These are phyloP conservation scores for Austrofundulus limnaeus DNA, from an alignment of 2,113 vertebrate species.

Conservation along the genomic window DNA sequence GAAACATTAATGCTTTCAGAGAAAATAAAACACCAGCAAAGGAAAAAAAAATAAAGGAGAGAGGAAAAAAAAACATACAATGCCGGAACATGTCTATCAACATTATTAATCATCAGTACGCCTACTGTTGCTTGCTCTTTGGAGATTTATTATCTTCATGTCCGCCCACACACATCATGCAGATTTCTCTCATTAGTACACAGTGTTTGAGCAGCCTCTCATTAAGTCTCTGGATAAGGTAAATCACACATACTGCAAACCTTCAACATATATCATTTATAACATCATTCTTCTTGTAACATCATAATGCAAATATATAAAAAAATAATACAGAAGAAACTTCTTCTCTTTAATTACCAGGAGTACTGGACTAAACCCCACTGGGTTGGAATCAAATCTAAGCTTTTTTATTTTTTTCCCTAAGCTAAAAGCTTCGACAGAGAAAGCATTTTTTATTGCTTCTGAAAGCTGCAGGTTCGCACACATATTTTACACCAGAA, in stretches of 20 bases:
- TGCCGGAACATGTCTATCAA: constrained; percentile 50
- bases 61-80: constrained; percentile 23
- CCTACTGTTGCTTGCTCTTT: constrained; percentile 48
- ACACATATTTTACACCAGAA: constrained; percentile 1
- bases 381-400: constrained; percentile 6
- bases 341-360: constrained; percentile 12
- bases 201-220: constrained; percentile 36
- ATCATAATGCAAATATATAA: constrained; percentile 26
- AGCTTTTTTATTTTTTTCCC: constrained; percentile 5
- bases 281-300: neutral
- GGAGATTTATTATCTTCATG: constrained; percentile 58
- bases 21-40: constrained; percentile 16
- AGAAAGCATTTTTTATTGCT: constrained; percentile 11
- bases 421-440: neutral
- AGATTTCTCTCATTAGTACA: constrained; percentile 57
- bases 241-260: constrained; percentile 11
- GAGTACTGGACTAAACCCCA: neutral
- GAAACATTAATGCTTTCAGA: constrained; percentile 23
- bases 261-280: constrained; percentile 14
- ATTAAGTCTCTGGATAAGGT: constrained; percentile 37
- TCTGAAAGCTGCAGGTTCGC: constrained; percentile 13
- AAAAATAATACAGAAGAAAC: neutral
- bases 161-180: constrained; percentile 52
- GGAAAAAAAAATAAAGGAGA: neutral
- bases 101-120: constrained; percentile 60